Percentiles rank a stretch among this genome's conserved stretches.
Conservation (phyloP, 1,140 invertebrate genomes). For the Lordiphosa clarofinis region DNA sequence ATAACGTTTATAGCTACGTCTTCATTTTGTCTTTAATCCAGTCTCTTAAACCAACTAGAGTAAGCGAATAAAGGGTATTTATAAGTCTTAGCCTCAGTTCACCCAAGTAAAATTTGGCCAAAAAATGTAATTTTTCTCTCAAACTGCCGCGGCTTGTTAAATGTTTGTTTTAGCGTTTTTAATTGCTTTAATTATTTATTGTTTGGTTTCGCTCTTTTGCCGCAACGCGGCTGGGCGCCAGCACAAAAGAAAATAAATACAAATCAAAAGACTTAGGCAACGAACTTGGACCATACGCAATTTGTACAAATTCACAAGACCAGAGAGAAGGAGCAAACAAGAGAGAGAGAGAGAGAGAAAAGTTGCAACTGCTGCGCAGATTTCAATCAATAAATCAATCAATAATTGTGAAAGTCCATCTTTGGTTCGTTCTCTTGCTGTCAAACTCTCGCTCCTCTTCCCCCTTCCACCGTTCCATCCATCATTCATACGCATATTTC, state of each 20-base stretch:
- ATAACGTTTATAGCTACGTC: too few species aligned
- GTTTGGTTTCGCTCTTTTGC: constrained; percentile 43
- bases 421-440: constrained; percentile 31
- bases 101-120: too few species aligned
- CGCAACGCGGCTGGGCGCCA: constrained; percentile 55
- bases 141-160: constrained; percentile 73
- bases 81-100: background rate
- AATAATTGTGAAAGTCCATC: constrained; percentile 70
- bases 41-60: too few species aligned
- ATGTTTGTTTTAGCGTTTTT: constrained; percentile 78
- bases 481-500: constrained; percentile 77
- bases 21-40: too few species aligned
- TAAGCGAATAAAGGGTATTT: constrained; percentile 2
- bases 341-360: too few species aligned
- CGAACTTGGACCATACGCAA: constrained; percentile 54
- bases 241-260: constrained; percentile 9
- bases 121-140: constrained; percentile 23
- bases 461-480: constrained; percentile 36
- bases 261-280: constrained; percentile 67
- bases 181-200: constrained; percentile 79
- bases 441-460: constrained; percentile 14
- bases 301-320: constrained; percentile 28
- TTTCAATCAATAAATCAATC: constrained; percentile 77
- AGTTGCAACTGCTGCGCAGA: constrained; percentile 45
- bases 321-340: background rate